Base-by-base conservation (phyloP, 2,797 vertebrate genomes). In the Pseudocheirus occidentalis region DNA sequence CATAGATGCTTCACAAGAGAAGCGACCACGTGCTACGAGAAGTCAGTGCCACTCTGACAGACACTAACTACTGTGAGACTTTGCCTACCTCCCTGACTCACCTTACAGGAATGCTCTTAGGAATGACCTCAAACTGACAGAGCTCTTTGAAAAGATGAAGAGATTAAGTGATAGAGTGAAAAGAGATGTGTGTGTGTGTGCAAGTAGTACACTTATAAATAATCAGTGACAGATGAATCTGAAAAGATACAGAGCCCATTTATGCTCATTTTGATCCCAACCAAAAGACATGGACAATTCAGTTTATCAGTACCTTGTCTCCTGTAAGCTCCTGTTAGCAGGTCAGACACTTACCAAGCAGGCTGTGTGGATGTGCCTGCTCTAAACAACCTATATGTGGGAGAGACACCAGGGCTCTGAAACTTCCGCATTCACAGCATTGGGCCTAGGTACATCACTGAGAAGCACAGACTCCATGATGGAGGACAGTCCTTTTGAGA, bases 111-210 rank as follows among this genome's bases (percentile, higher is more conserved):
- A 96, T 57, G 34, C 50, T n/a, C 16, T 91, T 5, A 90, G 91
- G 59, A 92, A 91, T 95, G 81, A 90, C 27, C 40, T 89, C 91
- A 96, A 94, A 94, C 55, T 50, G 46, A 57, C 91, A 50, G 13
- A 81, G 92, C 94, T 94, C 50, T 89, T 24, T 92, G 56, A 91
- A 50, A 34, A 27, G 40, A 50, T 11, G 50, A 95, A 96, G 31
- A 27, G 34, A 53, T 9, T 55, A 95, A 95, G 53, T 18, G 12
- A 55, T 90, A 1, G 34, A 90, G 46, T 27, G 40, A 94, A 94
- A 92, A 95, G 28, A 31, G 90, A 28, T 21, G 9, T 50, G 53
- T 90, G 40, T 53, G 54, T 0, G 14, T 55, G 94, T 54, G 52
- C 89, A n/a, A 13, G 93, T 87, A 24, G 24, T 18, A 29, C 56